Conservation (phyloP, 2,797 vertebrate species). For the Scyliorhinus canicula region DNA sequence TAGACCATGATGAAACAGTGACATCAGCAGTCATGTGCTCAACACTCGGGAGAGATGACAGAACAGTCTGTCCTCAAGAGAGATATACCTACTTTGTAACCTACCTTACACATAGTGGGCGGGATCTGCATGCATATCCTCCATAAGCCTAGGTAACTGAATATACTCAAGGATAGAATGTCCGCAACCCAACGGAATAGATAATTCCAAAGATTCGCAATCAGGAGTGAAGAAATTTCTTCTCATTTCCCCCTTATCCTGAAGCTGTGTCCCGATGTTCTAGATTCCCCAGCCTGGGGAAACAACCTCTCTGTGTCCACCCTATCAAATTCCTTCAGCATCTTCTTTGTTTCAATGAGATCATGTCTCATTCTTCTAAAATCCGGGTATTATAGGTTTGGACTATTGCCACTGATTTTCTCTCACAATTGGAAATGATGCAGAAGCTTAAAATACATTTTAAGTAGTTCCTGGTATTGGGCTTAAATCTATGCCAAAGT, state of each 20-base stretch:
- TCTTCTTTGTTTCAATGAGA: neutral
- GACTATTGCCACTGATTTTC: neutral
- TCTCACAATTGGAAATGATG: neutral
- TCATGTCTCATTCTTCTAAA: neutral
- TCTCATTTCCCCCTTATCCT: neutral
- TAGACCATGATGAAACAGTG: too few relatives aligned
- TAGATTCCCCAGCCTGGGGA: neutral
- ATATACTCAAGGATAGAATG: neutral
- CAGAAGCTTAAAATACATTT: neutral
- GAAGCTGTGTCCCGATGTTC: neutral
- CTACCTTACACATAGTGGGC: too few relatives aligned
- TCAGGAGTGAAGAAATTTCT: too few relatives aligned
- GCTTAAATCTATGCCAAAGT: neutral
- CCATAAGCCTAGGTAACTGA: too few relatives aligned
- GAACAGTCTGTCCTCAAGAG: too few relatives aligned
- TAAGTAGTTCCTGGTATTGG: neutral
- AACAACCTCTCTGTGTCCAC: neutral
- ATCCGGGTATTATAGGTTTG: neutral
- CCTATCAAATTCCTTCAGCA: too few relatives aligned
- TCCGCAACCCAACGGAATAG: too few relatives aligned
- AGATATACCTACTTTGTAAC: too few relatives aligned
- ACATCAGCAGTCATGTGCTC: too few relatives aligned
- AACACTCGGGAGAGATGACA: too few relatives aligned
- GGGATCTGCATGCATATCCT: too few relatives aligned
- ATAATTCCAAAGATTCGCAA: too few relatives aligned